A percentile compares a stretch with the other conserved stretches of the same genome.
These are phyloP conservation scores for Palaemon carinicauda DNA, from an alignment of 1,140 invertebrate species.

Conservation along the genomic window DNA sequence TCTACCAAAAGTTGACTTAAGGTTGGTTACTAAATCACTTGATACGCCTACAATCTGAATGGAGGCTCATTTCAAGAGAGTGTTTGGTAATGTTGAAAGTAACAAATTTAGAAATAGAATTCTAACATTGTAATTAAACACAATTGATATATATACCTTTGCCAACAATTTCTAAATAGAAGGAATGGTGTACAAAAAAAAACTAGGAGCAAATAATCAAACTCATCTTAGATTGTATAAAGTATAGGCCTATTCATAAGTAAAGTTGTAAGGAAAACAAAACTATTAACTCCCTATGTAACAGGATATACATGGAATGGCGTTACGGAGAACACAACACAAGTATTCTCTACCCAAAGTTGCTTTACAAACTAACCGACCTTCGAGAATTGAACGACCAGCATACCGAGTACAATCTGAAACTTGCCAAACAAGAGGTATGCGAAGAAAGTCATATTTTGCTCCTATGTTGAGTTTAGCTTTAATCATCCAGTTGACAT, in stretches of 20 bases:
- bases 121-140: too few relatives aligned
- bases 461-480: too few relatives aligned
- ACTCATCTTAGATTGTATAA: too few relatives aligned
- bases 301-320: slow-evolving; percentile 36
- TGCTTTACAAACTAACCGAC: slow-evolving; percentile 37
- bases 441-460: neutral
- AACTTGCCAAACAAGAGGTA: slow-evolving; percentile 39
- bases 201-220: too few relatives aligned
- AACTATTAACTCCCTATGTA: neutral
- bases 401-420: slow-evolving; percentile 42
- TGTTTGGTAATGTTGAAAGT: neutral
- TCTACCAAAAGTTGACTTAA: too few relatives aligned
- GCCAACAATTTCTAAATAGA: too few relatives aligned
- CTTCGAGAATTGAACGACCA: slow-evolving; percentile 43
- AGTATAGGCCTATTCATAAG: too few relatives aligned
- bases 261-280: neutral
- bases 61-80: neutral
- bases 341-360: slow-evolving; percentile 31
- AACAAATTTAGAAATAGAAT: too few relatives aligned
- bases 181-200: too few relatives aligned
- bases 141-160: neutral
- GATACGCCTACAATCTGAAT: neutral
- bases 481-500: too few relatives aligned
- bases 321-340: slow-evolving; percentile 37
- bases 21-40: too few relatives aligned